Conservation (phyloP, 1,140 invertebrate genomes). For the Neodiprion pinetum region DNA sequence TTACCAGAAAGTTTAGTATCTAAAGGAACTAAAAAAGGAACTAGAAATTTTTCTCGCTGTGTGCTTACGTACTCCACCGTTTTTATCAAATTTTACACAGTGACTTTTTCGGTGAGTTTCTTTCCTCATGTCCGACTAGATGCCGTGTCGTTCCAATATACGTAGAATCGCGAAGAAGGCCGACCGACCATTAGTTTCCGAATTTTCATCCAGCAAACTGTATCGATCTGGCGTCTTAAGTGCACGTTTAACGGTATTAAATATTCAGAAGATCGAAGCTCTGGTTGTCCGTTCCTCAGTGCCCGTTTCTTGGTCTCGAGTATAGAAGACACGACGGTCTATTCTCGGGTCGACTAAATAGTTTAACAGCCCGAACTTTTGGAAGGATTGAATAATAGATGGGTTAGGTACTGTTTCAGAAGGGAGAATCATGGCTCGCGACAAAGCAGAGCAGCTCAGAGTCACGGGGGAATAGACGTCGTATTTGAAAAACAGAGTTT, state of each 20-base stretch:
- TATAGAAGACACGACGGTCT: background rate
- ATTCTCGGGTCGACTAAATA: background rate
- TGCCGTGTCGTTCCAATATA: too few species aligned
- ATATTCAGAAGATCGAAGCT: background rate
- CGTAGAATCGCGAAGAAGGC: background rate
- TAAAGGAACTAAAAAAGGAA: too few species aligned
- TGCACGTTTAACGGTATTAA: background rate
- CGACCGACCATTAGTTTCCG: background rate
- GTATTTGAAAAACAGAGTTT: too few species aligned
- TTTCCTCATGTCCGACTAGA: too few species aligned
- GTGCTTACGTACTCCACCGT: too few species aligned
- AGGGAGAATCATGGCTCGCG: background rate
- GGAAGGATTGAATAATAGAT: slow-evolving; percentile 8
- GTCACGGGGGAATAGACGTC: too few species aligned
- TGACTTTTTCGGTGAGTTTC: too few species aligned
- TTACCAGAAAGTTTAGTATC: too few species aligned
- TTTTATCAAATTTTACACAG: too few species aligned
- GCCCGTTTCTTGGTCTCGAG: background rate
- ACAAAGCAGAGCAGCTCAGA: too few species aligned
- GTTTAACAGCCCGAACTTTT: background rate
- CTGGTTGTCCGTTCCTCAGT: background rate
- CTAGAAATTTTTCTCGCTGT: too few species aligned
- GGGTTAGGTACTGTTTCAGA: background rate
- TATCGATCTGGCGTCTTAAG: background rate
- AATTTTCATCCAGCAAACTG: background rate